phyloP scores from a whole-genome alignment of 30 jellyfish, hydroid and myxozoan genomes.

The Aurelia sp. region DNA sequence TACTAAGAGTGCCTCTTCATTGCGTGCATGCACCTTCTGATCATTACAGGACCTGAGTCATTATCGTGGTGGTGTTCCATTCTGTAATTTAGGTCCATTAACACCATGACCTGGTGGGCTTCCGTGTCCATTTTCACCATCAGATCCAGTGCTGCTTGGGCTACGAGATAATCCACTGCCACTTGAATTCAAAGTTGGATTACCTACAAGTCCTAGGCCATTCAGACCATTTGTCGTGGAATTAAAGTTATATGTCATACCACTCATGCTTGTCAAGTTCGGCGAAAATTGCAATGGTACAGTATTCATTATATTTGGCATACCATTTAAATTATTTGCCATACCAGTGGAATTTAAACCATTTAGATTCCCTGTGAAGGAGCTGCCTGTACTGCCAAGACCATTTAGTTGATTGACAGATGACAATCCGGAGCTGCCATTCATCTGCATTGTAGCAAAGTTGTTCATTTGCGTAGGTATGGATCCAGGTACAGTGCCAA shows the following conservation, averaged over 20 bases:
- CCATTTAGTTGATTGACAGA: slow-evolving; percentile 67
- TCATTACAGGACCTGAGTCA: background rate
- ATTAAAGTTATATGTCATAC: slow-evolving; percentile 65
- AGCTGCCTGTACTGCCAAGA: slow-evolving; percentile 30
- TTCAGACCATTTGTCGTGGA: slow-evolving; percentile 28
- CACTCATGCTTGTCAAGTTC: slow-evolving; percentile 62
- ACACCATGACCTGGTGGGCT: slow-evolving; percentile 73
- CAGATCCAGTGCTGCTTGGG: slow-evolving; percentile 92
- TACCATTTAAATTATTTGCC: slow-evolving; percentile 39
- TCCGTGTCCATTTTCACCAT: slow-evolving; percentile 79
- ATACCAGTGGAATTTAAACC: slow-evolving; percentile 16
- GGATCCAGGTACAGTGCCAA: slow-evolving; percentile 56
- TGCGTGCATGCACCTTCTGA: too few relatives aligned
- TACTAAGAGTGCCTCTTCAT: too few relatives aligned
- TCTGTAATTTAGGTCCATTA: slow-evolving; percentile 19
- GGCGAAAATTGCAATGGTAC: slow-evolving; percentile 78
- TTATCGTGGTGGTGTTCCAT: slow-evolving; percentile 70
- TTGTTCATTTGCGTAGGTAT: slow-evolving; percentile 68
- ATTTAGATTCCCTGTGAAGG: slow-evolving; percentile 55
- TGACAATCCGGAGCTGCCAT: slow-evolving; percentile 61
- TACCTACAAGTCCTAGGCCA: slow-evolving; percentile 74
- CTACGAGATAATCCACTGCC: slow-evolving; percentile 74
- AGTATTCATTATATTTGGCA: slow-evolving; percentile 54
- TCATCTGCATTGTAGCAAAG: slow-evolving; percentile 60
- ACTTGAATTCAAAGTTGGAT: slow-evolving; percentile 45